Base-by-base conservation (phyloP, 2,113 vertebrate genomes). In the Rhizomys pruinosus region DNA sequence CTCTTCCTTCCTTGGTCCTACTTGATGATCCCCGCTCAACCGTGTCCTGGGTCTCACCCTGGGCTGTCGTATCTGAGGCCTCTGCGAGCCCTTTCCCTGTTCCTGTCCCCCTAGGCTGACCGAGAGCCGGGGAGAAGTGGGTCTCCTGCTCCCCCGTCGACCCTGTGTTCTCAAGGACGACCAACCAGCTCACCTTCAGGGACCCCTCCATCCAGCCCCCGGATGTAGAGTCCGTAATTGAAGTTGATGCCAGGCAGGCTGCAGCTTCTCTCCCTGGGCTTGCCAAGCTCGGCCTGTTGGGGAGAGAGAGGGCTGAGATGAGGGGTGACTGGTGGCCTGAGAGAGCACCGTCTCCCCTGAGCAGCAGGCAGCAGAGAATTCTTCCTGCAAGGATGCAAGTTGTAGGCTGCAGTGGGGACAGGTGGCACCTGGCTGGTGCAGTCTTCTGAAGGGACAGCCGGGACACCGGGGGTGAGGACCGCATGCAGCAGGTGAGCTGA, bases 281-380 rank as follows among this genome's bases (percentile, higher is more conserved):
- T 99, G 86, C 99, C 99, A 42, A 99, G 89, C 61, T 98, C 97
- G 5, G 98, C 96, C 99, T 99, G 97, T 9, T 13, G 55, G 91
- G 86, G 44, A 5, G 72, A 5, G 72, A 55, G 52, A 66, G 89
- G 3, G 61, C 39, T 55, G 32, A 84, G 59, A 34, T 92, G 84
- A 96, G 79, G 32, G 34, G 7, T 19, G 20, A 13, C 55, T 55
- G 34, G 55, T 69, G 16, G 82, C 34, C 11, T 11, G 32, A 34
- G 20, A 22, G 32, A 5, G 4, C 16, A 7, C 23, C 13, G n/a
- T 57, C 44, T 69, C 84, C 32, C 34, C 34, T 22, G 10, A n/a
- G 47, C 66, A 85, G 81, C 44, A 13, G 20, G 22, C 52, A 0
- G 0, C 0, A 1, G 32, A 7, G 22, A 44, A 47, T 39, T 37